Base-by-base conservation (phyloP, 2,888 invertebrate genomes). In the Lucinisca nassula region DNA sequence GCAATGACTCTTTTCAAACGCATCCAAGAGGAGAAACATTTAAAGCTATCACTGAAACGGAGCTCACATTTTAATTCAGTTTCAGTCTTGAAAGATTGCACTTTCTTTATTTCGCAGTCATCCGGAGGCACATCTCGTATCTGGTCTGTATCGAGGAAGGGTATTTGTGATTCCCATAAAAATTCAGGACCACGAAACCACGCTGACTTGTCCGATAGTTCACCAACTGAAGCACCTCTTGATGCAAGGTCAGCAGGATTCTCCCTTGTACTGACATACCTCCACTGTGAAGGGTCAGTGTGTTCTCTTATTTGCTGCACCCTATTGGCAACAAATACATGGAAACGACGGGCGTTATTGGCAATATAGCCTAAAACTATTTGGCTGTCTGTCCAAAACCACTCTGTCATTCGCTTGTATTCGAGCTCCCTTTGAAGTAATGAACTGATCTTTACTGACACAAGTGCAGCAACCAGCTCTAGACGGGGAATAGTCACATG, bases 241-340 rank as follows among this genome's bases (percentile, higher is more conserved):
- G n/a, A n/a, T n/a, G n/a, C n/a, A n/a, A n/a, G n/a, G n/a, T n/a
- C n/a, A n/a, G n/a, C n/a, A n/a, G n/a, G n/a, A n/a, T n/a, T n/a
- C n/a, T n/a, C n/a, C n/a, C n/a, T n/a, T n/a, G n/a, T n/a, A n/a
- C n/a, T n/a, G n/a, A n/a, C n/a, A n/a, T n/a, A n/a, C n/a, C n/a
- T n/a, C n/a, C n/a, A n/a, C n/a, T n/a, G n/a, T n/a, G n/a, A n/a
- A n/a, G n/a, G n/a, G n/a, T n/a, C n/a, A n/a, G 90, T 77, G 1
- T 24, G 40, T n/a, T 93, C 84, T n/a, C 84, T 77, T 14, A 92
- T 91, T n/a, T 78, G 72, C 55, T 91, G 89, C 10, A 93, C 87
- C n/a, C 93, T 75, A 81, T 93, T 93, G 0, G 91, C 91, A 30
- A 93, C 92, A 79, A 89, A 93, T 0, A 89, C 82, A 14, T 91